phyloP scores from a whole-genome alignment of 2,797 vertebrate species.

The Emydoidea blandingii region DNA sequence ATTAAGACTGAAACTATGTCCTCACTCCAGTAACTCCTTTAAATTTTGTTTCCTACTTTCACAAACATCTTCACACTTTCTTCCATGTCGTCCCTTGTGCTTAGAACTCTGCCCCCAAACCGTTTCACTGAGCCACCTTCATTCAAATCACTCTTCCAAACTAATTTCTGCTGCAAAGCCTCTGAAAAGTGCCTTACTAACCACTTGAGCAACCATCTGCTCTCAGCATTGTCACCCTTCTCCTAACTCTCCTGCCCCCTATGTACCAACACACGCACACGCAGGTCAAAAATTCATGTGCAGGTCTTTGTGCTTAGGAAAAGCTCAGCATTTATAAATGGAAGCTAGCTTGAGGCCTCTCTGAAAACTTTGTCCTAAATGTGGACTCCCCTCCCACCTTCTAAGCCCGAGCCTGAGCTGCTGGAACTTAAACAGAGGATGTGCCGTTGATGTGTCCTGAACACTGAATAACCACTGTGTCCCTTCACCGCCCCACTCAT shows the following conservation, averaged over 20 bases:
- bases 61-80: background rate
- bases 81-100: background rate
- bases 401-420: background rate
- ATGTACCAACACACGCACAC: background rate
- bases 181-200: background rate
- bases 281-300: background rate
- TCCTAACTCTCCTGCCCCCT: background rate
- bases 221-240: background rate
- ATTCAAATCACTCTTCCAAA: background rate
- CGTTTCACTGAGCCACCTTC: background rate
- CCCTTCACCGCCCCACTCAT: background rate
- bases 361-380: background rate
- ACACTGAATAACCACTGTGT: background rate
- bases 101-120: background rate
- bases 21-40: background rate
- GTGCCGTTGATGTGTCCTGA: rapidly evolving
- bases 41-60: background rate
- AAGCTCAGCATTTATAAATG: background rate
- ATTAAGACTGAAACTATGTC: background rate
- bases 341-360: background rate
- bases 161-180: background rate
- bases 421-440: background rate
- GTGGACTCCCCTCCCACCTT: background rate
- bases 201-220: background rate
- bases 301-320: rapidly evolving